Evolutionary conservation across 2,888 invertebrate genomes (phyloP).

Genomic region (Agrochola litura): DNA sequence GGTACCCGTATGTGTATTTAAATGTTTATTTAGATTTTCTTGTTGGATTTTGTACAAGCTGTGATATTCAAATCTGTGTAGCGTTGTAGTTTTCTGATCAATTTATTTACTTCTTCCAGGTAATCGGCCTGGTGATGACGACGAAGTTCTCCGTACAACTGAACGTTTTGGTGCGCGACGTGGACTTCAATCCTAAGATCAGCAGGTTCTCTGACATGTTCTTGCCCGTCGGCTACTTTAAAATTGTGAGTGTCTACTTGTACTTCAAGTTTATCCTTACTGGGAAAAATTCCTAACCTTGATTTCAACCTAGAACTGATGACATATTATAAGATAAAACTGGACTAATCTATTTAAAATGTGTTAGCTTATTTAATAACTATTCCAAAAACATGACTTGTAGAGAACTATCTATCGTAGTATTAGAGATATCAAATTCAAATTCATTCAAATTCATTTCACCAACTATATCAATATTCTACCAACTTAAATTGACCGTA

Average conservation of each 20-base stretch:
- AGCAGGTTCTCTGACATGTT: slow-evolving; percentile 91
- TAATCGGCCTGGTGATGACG: slow-evolving; percentile 91
- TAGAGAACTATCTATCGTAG: too few species aligned
- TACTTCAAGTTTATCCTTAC: not conserved
- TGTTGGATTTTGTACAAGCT: not conserved
- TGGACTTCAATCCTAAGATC: slow-evolving; percentile 89
- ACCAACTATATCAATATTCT: too few species aligned
- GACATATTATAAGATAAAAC: too few species aligned
- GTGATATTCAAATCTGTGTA: not conserved
- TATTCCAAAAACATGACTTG: too few species aligned
- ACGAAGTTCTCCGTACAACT: slow-evolving; percentile 92
- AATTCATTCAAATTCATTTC: too few species aligned
- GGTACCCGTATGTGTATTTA: not conserved
- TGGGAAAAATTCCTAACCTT: too few species aligned
- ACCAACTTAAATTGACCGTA: not conserved
- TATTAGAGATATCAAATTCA: too few species aligned
- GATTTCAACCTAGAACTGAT: too few species aligned
- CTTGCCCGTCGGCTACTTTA: slow-evolving; percentile 92
- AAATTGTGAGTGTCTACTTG: slow-evolving; percentile 87
- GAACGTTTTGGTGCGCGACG: slow-evolving; percentile 91
- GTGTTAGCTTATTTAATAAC: too few species aligned
- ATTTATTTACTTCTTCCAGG: slow-evolving; percentile 76
- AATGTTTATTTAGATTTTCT: not conserved
- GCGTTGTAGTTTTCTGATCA: too few species aligned
- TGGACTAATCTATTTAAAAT: too few species aligned